Conservation (phyloP, 1,140 invertebrate species). For the Thaumatotibia leucotreta region DNA sequence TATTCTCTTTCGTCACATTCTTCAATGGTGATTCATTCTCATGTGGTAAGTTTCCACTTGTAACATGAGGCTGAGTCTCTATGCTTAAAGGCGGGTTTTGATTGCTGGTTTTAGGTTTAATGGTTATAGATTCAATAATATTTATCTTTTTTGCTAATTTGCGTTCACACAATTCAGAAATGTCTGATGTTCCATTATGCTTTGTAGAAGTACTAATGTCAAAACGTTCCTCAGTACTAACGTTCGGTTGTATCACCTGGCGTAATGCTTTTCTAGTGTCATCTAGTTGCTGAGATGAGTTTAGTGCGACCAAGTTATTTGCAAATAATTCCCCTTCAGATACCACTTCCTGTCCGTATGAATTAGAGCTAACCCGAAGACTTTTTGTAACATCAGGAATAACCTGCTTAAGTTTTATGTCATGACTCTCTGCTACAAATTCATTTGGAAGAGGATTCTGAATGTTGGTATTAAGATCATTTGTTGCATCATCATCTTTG, state of each 20-base stretch:
- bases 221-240: background rate
- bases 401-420: background rate
- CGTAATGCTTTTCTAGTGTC: background rate
- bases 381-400: background rate
- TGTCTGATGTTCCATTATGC: background rate
- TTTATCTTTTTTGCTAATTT: slow-evolving; percentile 52
- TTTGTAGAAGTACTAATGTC: background rate
- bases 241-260: background rate
- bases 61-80: background rate
- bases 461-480: slow-evolving; percentile 22
- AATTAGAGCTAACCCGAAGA: background rate
- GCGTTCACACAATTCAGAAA: background rate
- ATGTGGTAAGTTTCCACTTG: background rate
- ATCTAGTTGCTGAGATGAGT: background rate
- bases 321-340: background rate
- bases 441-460: slow-evolving; percentile 19
- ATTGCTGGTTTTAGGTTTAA: slow-evolving; percentile 16
- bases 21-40: slow-evolving; percentile 10
- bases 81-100: background rate
- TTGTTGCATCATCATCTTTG: slow-evolving; percentile 46
- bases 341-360: background rate
- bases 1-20: background rate
- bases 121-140: slow-evolving; percentile 41
- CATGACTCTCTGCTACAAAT: background rate
- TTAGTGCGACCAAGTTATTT: background rate